Base-by-base conservation (phyloP, 1,140 invertebrate species). In the Monomorium pharaonis region DNA sequence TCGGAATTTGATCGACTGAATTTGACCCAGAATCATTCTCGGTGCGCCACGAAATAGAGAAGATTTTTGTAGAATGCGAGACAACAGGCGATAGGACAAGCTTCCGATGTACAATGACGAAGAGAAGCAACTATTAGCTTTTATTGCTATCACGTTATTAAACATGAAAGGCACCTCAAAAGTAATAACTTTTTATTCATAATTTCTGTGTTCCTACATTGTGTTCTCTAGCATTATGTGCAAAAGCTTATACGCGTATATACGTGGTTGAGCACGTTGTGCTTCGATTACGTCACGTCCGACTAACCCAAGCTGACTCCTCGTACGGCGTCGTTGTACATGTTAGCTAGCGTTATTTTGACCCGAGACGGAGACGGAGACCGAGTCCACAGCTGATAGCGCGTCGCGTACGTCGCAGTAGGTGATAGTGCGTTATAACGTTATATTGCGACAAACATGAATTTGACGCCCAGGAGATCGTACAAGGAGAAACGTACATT, bases 401-500 rank as follows among this genome's bases (percentile, higher is more conserved):
- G 67, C 21, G 54, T 70, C n/a, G n/a, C 75, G 27, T 89, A 89
- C 87, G 91, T 90, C 88, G 86, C 75, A 91, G 67, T 88, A 87
- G 30, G 37, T 69, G 47, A 86, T 67, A 92, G 76, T 76, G 14
- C 78, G 54, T 51, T 56, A 18, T 18, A 75, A 80, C 42, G 65
- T 80, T 58, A 47, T n/a, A n/a, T n/a, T n/a, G n/a, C 30, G 58
- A 75, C 56, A 76, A 92, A 70, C 63, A 94, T 94, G 93, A 93
- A 87, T 89, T 83, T 90, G 33, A 89, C 81, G 12, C 89, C 87
- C 14, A 94, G 92, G 60, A 83, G 62, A 9, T 85, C 91, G 5
- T 94, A 93, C 84, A 94, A 94, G 75, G 93, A 94, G 77, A 94
- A 83, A 85, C 92, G 93, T 69, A 88, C 94, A 4, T 93, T 94